Conservation (phyloP, 2,797 vertebrate species). For the Silurus lanzhouensis region DNA sequence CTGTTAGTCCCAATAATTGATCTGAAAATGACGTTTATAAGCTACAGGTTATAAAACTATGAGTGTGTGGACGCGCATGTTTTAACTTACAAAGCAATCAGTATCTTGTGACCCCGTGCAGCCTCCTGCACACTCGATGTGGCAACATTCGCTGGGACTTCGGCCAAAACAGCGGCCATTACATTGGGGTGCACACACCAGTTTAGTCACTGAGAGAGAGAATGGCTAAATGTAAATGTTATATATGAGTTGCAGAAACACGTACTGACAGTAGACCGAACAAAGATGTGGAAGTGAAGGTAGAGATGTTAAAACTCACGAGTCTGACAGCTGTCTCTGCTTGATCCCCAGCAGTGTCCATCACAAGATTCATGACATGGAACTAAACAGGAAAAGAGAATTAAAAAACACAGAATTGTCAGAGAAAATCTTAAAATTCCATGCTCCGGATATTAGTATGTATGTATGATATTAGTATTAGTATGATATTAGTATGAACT, state of each 20-base stretch:
- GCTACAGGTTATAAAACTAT: neutral
- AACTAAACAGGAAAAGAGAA: slow-evolving; percentile 64
- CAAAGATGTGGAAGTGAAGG: neutral
- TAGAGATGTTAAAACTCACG: slow-evolving; percentile 72
- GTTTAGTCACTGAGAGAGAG: slow-evolving; percentile 86
- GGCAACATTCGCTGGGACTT: slow-evolving; percentile 89
- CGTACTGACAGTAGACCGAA: neutral
- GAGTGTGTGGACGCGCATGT: neutral
- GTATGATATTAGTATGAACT: too few relatives aligned
- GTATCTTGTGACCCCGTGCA: slow-evolving; percentile 87
- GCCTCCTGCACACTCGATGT: slow-evolving; percentile 92
- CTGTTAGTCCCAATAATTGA: neutral
- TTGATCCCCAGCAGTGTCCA: slow-evolving; percentile 84
- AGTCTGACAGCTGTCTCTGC: slow-evolving; percentile 83
- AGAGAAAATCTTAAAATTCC: neutral
- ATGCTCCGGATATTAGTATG: neutral
- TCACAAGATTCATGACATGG: slow-evolving; percentile 80
- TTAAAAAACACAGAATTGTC: neutral
- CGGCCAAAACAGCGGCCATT: slow-evolving; percentile 89
- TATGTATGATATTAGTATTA: too few relatives aligned
- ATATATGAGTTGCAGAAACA: neutral
- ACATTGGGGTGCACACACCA: slow-evolving; percentile 91
- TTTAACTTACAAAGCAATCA: slow-evolving; percentile 85
- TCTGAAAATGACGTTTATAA: neutral
- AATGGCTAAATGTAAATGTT: neutral